These are phyloP conservation scores for Sminthurides bifidus DNA, from an alignment of 1,140 invertebrate genomes.

Conservation along the genomic window DNA sequence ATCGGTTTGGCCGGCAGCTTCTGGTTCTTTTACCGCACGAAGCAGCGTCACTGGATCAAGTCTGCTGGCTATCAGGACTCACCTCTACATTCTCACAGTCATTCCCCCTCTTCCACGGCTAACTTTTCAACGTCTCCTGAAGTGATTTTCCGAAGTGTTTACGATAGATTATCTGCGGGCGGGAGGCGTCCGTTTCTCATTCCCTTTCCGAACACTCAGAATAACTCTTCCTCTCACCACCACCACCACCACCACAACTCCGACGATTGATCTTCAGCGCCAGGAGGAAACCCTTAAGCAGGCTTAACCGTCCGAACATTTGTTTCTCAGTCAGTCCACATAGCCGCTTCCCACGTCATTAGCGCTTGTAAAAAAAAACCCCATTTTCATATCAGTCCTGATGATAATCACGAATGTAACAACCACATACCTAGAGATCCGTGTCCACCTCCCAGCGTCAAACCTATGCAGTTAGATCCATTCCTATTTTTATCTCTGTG, in stretches of 20 bases:
- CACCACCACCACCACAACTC: slow-evolving; percentile 8
- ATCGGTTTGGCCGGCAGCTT: slow-evolving; percentile 33
- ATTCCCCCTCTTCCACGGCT: slow-evolving; percentile 31
- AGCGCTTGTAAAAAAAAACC: no score
- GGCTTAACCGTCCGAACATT: no score
- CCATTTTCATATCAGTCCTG: no score
- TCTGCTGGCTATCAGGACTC: slow-evolving; percentile 14
- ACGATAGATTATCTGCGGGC: slow-evolving; percentile 31
- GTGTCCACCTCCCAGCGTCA: no score
- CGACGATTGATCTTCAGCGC: slow-evolving; percentile 10
- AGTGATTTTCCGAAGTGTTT: slow-evolving; percentile 33
- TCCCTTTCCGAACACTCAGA: slow-evolving; percentile 27
- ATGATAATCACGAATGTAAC: no score
- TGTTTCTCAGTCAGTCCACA: no score
- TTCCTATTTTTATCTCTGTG: no score
- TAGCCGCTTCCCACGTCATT: no score
- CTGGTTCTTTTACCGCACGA: slow-evolving; percentile 35
- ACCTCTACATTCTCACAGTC: slow-evolving; percentile 6
- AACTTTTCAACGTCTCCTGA: slow-evolving; percentile 28
- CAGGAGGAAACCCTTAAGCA: no score
- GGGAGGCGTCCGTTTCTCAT: slow-evolving; percentile 30
- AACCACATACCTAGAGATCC: no score
- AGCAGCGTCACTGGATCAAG: slow-evolving; percentile 32
- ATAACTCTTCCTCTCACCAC: slow-evolving; percentile 4
- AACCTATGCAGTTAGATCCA: no score